Evolutionary conservation across 2,888 invertebrate genomes (phyloP).

Genomic region (Toxonevra muliebris): DNA sequence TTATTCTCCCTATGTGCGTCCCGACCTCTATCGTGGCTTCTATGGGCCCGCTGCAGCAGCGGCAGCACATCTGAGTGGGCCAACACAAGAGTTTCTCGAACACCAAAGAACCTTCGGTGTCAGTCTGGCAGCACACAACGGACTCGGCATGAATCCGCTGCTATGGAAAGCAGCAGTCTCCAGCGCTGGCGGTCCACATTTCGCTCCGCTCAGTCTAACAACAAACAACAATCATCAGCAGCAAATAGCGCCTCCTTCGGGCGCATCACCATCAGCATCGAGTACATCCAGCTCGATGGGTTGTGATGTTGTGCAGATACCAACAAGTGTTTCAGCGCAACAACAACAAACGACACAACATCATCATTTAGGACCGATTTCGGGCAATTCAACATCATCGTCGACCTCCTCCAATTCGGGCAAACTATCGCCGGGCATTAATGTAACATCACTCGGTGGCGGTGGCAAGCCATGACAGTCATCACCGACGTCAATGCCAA

Average conservation of each 20-base stretch:
- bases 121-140: slow-evolving; percentile 65
- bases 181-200: slow-evolving; percentile 58
- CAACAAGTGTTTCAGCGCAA: slow-evolving; percentile 45
- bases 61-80: slow-evolving; percentile 70
- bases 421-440: slow-evolving; percentile 62
- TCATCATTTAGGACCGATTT: slow-evolving; percentile 57
- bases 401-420: slow-evolving; percentile 63
- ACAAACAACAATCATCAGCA: slow-evolving; percentile 41
- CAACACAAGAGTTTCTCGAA: slow-evolving; percentile 63
- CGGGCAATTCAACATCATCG: slow-evolving; percentile 60
- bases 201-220: slow-evolving; percentile 63
- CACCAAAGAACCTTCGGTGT: slow-evolving; percentile 74
- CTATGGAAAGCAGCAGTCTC: slow-evolving; percentile 64
- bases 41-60: slow-evolving; percentile 74
- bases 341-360: slow-evolving; percentile 41
- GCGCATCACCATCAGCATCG: slow-evolving; percentile 68
- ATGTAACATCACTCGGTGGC: slow-evolving; percentile 56
- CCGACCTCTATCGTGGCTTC: slow-evolving; percentile 82
- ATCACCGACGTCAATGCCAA: slow-evolving; percentile 34
- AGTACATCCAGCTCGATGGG: slow-evolving; percentile 66
- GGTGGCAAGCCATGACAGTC: slow-evolving; percentile 63
- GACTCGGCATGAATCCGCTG: slow-evolving; percentile 64
- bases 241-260: slow-evolving; percentile 62
- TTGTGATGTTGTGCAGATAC: slow-evolving; percentile 60
- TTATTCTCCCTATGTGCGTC: slow-evolving; percentile 77